Conservation (phyloP, 2,113 vertebrate species). For the Tychaedon coryphoeus region DNA sequence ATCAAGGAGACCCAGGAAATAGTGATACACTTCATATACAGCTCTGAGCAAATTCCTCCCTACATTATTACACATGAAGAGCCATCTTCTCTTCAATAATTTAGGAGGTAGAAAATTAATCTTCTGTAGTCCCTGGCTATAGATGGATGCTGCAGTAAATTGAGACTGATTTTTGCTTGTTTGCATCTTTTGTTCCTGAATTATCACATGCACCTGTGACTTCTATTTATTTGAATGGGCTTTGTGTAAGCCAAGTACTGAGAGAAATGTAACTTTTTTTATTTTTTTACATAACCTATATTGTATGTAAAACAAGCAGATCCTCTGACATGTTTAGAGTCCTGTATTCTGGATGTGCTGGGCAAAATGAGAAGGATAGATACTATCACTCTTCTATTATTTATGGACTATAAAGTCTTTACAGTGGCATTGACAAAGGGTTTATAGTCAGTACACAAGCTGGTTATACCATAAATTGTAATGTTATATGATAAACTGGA, state of each 20-base stretch:
- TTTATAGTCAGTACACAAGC: constrained; percentile 82
- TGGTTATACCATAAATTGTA: constrained; percentile 83
- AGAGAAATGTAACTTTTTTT: background rate
- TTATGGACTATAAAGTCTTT: constrained; percentile 82
- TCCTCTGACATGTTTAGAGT: constrained; percentile 71
- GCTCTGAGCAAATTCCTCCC: background rate
- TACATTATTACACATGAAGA: background rate
- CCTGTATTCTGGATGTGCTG: constrained; percentile 63
- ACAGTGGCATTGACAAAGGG: constrained; percentile 82
- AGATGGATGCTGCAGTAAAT: constrained; percentile 22
- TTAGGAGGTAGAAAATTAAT: background rate
- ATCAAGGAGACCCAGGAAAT: background rate
- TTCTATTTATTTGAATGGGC: constrained; percentile 13
- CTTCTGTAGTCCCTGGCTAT: background rate
- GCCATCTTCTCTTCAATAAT: background rate
- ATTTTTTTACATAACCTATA: constrained; percentile 45
- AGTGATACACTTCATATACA: background rate
- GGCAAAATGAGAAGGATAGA: constrained; percentile 74
- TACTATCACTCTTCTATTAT: constrained; percentile 75
- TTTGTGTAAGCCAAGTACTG: background rate
- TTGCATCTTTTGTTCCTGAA: background rate
- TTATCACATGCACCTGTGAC: background rate
- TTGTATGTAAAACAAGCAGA: constrained; percentile 74
- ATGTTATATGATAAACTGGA: constrained; percentile 83
- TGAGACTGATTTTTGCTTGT: background rate